Conservation (phyloP, 1,140 invertebrate genomes). For the Octopus sinensis region DNA sequence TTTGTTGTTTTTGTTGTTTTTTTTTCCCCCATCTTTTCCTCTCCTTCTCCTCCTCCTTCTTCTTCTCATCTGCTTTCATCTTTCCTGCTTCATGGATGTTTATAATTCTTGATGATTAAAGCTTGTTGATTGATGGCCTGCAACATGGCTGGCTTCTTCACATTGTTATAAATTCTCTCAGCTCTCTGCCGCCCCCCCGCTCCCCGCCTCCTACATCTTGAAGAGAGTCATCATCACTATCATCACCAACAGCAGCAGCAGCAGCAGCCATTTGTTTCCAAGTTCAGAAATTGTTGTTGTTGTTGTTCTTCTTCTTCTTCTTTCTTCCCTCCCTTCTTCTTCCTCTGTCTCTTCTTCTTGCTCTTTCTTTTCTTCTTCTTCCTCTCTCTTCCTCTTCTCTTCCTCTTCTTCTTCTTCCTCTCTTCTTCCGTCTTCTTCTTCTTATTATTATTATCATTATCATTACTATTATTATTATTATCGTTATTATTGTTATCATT, state of each 20-base stretch:
- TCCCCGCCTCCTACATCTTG: not conserved
- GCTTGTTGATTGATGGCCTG: too few relatives aligned
- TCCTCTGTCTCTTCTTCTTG: slow-evolving; percentile 13
- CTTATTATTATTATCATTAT: not conserved
- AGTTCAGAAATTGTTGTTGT: too few relatives aligned
- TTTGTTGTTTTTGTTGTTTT: too few relatives aligned
- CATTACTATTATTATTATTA: slow-evolving; percentile 11
- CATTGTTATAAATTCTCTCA: slow-evolving; percentile 8
- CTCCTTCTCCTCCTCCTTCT: too few relatives aligned
- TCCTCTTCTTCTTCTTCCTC: not conserved
- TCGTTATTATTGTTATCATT: slow-evolving; percentile 7
- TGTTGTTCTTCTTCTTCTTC: too few relatives aligned
- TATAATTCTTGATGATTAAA: too few relatives aligned
- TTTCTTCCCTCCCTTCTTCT: slow-evolving; percentile 11
- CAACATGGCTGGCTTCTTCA: too few relatives aligned
- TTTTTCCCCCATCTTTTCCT: too few relatives aligned
- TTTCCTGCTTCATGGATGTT: too few relatives aligned
- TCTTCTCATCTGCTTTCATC: too few relatives aligned
- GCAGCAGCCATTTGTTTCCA: too few relatives aligned
- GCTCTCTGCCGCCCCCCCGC: slow-evolving; percentile 7
- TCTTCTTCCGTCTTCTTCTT: not conserved
- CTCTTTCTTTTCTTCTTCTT: slow-evolving; percentile 12
- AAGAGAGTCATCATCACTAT: slow-evolving; percentile 10
- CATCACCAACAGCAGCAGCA: too few relatives aligned
- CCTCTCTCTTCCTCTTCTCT: slow-evolving; percentile 8